Percentiles rank a stretch among this genome's conserved stretches.
Evolutionary conservation across 2,888 invertebrate genomes (phyloP).

Genomic region (Notodonta ziczac): DNA sequence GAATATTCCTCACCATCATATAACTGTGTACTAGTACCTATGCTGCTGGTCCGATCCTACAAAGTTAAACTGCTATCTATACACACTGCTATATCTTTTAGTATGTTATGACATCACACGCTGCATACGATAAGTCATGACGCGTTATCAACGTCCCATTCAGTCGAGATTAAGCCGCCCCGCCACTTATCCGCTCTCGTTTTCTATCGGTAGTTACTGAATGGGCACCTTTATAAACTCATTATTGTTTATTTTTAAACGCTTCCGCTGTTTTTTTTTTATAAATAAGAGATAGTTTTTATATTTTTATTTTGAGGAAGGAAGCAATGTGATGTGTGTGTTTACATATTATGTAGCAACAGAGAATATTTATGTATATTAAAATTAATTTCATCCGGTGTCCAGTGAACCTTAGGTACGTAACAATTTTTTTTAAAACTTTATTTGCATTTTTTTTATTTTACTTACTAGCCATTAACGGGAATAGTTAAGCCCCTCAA

Average conservation of each 20-base stretch:
- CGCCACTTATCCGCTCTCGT: slow-evolving; percentile 30
- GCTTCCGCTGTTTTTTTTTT: slow-evolving; percentile 9
- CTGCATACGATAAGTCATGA: slow-evolving; percentile 42
- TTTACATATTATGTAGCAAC: no score
- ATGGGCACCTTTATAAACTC: slow-evolving; percentile 18
- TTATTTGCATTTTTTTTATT: no score
- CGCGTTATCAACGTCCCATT: slow-evolving; percentile 61
- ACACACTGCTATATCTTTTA: not conserved
- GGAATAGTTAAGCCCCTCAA: no score
- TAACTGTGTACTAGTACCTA: no score
- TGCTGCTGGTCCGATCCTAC: no score
- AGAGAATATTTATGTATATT: slow-evolving; percentile 4
- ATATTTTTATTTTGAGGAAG: slow-evolving; percentile 6
- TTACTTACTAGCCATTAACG: not conserved
- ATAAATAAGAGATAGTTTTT: no score
- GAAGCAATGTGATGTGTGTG: slow-evolving; percentile 9
- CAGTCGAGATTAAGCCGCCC: slow-evolving; percentile 53
- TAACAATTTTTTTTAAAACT: no score
- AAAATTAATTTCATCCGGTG: slow-evolving; percentile 11
- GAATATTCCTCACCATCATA: no score
- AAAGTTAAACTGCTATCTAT: slow-evolving; percentile 3
- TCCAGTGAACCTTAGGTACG: slow-evolving; percentile 17
- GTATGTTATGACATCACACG: slow-evolving; percentile 48
- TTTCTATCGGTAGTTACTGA: slow-evolving; percentile 9
- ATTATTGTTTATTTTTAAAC: slow-evolving; percentile 33